These are phyloP conservation scores for Limnephilus rhombicus DNA, from an alignment of 2,888 invertebrate species.

Conservation along the genomic window DNA sequence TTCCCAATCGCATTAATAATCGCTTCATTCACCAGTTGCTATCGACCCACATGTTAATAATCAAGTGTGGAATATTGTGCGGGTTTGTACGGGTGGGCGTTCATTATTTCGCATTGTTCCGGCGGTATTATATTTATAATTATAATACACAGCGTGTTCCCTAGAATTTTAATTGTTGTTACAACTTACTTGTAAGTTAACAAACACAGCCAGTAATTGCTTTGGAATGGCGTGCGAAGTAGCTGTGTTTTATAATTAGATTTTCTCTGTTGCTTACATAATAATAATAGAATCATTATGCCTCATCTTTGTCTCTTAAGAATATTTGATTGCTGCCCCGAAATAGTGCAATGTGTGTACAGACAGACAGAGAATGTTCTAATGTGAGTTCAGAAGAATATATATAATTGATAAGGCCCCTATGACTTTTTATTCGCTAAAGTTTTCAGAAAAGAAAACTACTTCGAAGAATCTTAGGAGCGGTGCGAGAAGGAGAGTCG, in stretches of 20 bases:
- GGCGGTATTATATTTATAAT: neutral
- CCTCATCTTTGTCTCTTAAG: no score
- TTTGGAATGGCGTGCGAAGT: neutral
- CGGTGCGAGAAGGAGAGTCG: no score
- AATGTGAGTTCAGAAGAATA: neutral
- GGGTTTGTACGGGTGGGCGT: conserved; percentile 21
- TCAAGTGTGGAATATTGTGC: neutral
- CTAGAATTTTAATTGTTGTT: neutral
- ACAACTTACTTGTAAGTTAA: neutral
- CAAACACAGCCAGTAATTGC: neutral
- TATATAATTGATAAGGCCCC: neutral
- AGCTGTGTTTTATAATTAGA: neutral
- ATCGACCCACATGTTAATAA: conserved; percentile 20
- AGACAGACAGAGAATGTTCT: no score
- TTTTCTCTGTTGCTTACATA: neutral
- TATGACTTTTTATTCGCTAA: neutral
- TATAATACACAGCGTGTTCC: neutral
- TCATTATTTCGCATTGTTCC: neutral
- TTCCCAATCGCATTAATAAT: conserved; percentile 14
- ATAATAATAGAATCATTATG: neutral
- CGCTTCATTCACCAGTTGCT: neutral
- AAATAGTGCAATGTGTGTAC: no score
- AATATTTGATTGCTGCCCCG: no score
- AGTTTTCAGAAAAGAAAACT: no score
- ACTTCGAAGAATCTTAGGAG: no score